Percentiles rank a stretch among this genome's conserved stretches.
Conservation (phyloP, 2,888 invertebrate genomes). For the Rhaphigaster nebulosa region DNA sequence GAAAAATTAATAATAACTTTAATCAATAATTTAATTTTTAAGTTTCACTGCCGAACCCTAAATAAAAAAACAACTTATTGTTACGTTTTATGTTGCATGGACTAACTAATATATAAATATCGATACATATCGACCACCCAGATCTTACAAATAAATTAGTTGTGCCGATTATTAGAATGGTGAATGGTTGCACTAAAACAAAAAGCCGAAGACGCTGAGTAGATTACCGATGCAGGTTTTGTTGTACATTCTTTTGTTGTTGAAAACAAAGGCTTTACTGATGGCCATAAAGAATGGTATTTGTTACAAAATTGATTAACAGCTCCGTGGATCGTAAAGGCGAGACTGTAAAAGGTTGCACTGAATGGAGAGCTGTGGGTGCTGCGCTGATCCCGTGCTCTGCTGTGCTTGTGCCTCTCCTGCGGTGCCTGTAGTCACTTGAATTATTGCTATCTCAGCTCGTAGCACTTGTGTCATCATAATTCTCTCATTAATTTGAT, state of each 20-base stretch:
- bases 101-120: no score
- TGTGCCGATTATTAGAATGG: background rate
- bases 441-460: background rate
- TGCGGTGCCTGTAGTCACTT: no score
- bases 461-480: background rate
- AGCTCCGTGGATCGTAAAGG: background rate
- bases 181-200: background rate
- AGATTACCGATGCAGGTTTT: background rate
- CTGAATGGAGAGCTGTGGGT: slow-evolving; percentile 9
- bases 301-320: slow-evolving; percentile 37
- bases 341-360: background rate
- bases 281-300: slow-evolving; percentile 13
- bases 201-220: background rate
- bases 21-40: no score
- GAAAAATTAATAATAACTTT: no score
- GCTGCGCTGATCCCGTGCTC: background rate
- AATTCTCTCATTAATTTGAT: slow-evolving; percentile 35
- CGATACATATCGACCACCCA: background rate
- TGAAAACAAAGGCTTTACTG: slow-evolving; percentile 23
- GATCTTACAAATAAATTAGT: background rate
- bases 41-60: no score
- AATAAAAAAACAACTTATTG: no score
- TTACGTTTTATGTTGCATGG: no score
- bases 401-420: no score
- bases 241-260: background rate